Percentiles rank a stretch among this genome's conserved stretches.
phyloP scores from a whole-genome alignment of 1,140 invertebrate genomes.

The Apis dorsata region DNA sequence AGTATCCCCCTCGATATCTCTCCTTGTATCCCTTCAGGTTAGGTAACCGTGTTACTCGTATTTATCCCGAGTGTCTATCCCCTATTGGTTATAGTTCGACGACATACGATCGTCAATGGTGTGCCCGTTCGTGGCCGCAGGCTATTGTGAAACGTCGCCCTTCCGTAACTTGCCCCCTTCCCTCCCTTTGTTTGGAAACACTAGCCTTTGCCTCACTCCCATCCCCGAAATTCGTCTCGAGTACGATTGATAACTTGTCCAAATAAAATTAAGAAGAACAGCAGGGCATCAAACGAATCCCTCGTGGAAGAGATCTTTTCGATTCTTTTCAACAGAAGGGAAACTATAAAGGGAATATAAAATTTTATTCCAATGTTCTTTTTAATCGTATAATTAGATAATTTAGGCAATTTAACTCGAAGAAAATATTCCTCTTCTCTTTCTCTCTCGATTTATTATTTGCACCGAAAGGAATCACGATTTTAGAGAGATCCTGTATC shows the following conservation, averaged over 20 bases:
- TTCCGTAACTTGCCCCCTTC: conserved; percentile 13
- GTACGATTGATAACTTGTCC: background rate
- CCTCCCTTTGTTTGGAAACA: conserved; percentile 18
- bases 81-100: conserved; percentile 18
- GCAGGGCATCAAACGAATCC: too few species aligned
- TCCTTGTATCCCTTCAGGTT: background rate
- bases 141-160: conserved; percentile 9
- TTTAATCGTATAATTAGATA: too few species aligned
- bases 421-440: too few species aligned
- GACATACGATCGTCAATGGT: conserved; percentile 12
- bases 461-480: too few species aligned
- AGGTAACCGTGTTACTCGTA: conserved; percentile 27
- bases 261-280: background rate
- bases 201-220: background rate
- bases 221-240: background rate
- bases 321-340: too few species aligned
- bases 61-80: conserved; percentile 6
- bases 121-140: conserved; percentile 13
- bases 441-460: too few species aligned
- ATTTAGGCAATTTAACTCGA: too few species aligned
- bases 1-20: conserved; percentile 14
- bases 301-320: too few species aligned
- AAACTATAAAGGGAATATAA: too few species aligned
- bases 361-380: too few species aligned
- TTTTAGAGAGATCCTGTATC: too few species aligned